Evolutionary conservation across 2,888 invertebrate genomes (phyloP).

Genomic region (Synergus japonicus): DNA sequence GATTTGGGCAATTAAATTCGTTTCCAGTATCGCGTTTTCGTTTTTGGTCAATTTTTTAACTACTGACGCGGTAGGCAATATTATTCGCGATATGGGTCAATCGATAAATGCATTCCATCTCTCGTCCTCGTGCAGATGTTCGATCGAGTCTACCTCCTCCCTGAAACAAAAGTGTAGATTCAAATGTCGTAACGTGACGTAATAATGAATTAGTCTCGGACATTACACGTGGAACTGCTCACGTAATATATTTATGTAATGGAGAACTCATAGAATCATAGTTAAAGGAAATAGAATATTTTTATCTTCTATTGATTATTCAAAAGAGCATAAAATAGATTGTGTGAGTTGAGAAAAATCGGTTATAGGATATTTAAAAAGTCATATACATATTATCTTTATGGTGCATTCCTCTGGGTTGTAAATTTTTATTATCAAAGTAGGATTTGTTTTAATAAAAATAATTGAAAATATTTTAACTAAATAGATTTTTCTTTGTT

Average conservation of each 20-base stretch:
- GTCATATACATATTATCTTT: too few relatives aligned
- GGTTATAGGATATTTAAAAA: too few relatives aligned
- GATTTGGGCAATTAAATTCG: not conserved
- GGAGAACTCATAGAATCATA: not conserved
- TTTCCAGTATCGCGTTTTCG: not conserved
- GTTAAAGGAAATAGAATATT: not conserved
- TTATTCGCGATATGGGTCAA: constrained; percentile 68
- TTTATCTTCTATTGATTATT: not conserved
- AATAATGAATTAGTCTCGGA: constrained; percentile 26
- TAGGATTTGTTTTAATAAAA: too few relatives aligned
- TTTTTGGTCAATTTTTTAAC: constrained; percentile 48
- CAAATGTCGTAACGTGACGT: constrained; percentile 25
- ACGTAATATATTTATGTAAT: constrained; percentile 39
- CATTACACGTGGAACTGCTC: constrained; percentile 23
- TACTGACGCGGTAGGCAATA: constrained; percentile 62
- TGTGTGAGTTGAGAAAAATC: too few relatives aligned
- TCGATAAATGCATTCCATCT: constrained; percentile 70
- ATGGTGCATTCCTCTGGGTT: too few relatives aligned
- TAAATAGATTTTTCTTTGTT: not conserved
- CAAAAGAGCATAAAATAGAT: too few relatives aligned
- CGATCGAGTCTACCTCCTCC: constrained; percentile 58
- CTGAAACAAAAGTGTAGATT: constrained; percentile 27
- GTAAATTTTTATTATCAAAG: too few relatives aligned
- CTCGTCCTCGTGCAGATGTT: constrained; percentile 60
- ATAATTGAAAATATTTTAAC: too few relatives aligned